A percentile compares a stretch with the other conserved stretches of the same genome.
phyloP scores from a whole-genome alignment of 2,797 vertebrate genomes.

The Spea hammondii region DNA sequence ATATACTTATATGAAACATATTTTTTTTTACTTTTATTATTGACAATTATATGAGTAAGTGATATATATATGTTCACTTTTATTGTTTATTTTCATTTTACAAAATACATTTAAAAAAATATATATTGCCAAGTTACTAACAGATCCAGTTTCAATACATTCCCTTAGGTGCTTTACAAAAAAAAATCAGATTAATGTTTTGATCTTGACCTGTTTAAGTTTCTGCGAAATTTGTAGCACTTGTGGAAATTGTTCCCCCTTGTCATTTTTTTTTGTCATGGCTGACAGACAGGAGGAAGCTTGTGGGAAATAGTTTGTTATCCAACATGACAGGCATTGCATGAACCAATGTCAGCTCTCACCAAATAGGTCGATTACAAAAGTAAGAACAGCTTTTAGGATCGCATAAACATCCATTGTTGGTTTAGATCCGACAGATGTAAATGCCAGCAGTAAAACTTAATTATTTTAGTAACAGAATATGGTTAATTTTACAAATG shows the following conservation, averaged over 20 bases:
- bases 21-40: too few species aligned
- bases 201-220: conserved; percentile 12
- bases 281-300: conserved; percentile 30
- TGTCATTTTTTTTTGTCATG: conserved; percentile 2
- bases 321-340: conserved; percentile 34
- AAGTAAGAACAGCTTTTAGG: conserved; percentile 20
- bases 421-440: conserved; percentile 16
- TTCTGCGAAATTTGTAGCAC: not conserved
- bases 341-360: conserved; percentile 28
- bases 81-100: too few species aligned
- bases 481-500: conserved; percentile 15
- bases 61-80: too few species aligned
- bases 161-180: not conserved
- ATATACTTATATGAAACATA: too few species aligned
- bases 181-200: not conserved
- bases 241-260: conserved; percentile 23
- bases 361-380: conserved; percentile 18
- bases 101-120: too few species aligned
- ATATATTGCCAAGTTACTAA: too few species aligned
- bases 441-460: conserved; percentile 5
- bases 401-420: conserved; percentile 17
- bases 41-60: too few species aligned
- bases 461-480: conserved; percentile 7
- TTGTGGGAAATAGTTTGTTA: conserved; percentile 44
- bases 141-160: not conserved